These are phyloP conservation scores for Aquatica leii DNA, from an alignment of 2,888 invertebrate genomes.

Conservation along the genomic window DNA sequence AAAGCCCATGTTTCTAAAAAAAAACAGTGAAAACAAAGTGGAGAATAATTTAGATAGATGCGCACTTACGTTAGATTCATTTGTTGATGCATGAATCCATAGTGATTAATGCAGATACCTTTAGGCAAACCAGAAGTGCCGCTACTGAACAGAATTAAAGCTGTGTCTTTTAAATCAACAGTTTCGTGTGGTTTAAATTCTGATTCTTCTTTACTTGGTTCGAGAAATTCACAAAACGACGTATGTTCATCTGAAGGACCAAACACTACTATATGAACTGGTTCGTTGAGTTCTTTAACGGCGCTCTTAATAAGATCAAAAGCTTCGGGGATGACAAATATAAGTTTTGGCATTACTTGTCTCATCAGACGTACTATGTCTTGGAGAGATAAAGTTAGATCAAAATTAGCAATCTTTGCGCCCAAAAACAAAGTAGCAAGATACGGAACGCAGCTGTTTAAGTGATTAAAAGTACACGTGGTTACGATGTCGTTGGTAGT, in stretches of 20 bases:
- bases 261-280: constrained; percentile 17
- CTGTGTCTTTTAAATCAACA: constrained; percentile 33
- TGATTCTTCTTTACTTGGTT: constrained; percentile 24
- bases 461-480: constrained; percentile 13
- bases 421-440: constrained; percentile 17
- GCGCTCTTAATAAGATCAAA: constrained; percentile 14
- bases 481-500: constrained; percentile 14
- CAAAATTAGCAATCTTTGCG: constrained; percentile 7
- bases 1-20: too few relatives aligned
- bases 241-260: constrained; percentile 25
- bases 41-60: background rate
- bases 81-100: constrained; percentile 12
- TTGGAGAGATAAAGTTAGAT: constrained; percentile 11
- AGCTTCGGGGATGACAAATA: constrained; percentile 16
- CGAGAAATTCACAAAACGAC: constrained; percentile 16
- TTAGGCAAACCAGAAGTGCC: constrained; percentile 47
- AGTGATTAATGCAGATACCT: constrained; percentile 45
- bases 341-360: constrained; percentile 32
- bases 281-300: background rate
- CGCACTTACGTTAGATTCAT: background rate
- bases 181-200: constrained; percentile 29
- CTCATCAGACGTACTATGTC: constrained; percentile 27
- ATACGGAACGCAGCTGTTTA: constrained; percentile 17
- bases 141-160: constrained; percentile 46
- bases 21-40: background rate